These are phyloP conservation scores for Heliconius ismenius DNA, from an alignment of 2,888 invertebrate genomes.

Conservation along the genomic window DNA sequence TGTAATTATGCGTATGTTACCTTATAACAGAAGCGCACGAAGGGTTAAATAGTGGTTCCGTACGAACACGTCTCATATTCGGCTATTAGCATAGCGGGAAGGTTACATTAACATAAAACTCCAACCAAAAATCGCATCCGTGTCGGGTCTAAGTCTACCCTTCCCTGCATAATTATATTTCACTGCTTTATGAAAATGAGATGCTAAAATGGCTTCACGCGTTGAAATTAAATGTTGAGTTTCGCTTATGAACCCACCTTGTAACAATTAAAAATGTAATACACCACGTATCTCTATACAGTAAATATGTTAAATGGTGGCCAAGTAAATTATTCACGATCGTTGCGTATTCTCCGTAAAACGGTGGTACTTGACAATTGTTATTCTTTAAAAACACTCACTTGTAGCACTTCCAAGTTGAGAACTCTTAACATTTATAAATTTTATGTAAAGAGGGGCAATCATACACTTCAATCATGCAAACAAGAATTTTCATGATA, in stretches of 20 bases:
- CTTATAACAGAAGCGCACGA: slow-evolving; percentile 45
- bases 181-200: slow-evolving; percentile 70
- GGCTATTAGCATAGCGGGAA: slow-evolving; percentile 67
- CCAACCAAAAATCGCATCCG: slow-evolving; percentile 67
- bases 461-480: slow-evolving; percentile 24
- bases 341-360: slow-evolving; percentile 14
- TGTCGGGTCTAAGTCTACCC: slow-evolving; percentile 52
- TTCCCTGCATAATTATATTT: slow-evolving; percentile 62
- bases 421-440: slow-evolving; percentile 29
- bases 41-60: slow-evolving; percentile 63
- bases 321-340: slow-evolving; percentile 22
- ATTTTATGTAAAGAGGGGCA: slow-evolving; percentile 31
- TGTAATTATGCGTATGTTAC: slow-evolving; percentile 48
- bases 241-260: slow-evolving; percentile 36
- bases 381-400: slow-evolving; percentile 30
- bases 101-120: slow-evolving; percentile 70
- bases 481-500: slow-evolving; percentile 34
- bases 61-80: slow-evolving; percentile 62
- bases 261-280: slow-evolving; percentile 37
- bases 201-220: slow-evolving; percentile 63
- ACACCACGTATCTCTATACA: slow-evolving; percentile 5
- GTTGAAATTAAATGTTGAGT: slow-evolving; percentile 44
- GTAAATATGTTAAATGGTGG: slow-evolving; percentile 17
- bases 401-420: slow-evolving; percentile 22
- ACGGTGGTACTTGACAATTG: slow-evolving; percentile 22